Evolutionary conservation across 1,140 invertebrate genomes (phyloP), one percentile per base, ranked within the genome.

Genomic region (Sweltsa coloradensis): DNA sequence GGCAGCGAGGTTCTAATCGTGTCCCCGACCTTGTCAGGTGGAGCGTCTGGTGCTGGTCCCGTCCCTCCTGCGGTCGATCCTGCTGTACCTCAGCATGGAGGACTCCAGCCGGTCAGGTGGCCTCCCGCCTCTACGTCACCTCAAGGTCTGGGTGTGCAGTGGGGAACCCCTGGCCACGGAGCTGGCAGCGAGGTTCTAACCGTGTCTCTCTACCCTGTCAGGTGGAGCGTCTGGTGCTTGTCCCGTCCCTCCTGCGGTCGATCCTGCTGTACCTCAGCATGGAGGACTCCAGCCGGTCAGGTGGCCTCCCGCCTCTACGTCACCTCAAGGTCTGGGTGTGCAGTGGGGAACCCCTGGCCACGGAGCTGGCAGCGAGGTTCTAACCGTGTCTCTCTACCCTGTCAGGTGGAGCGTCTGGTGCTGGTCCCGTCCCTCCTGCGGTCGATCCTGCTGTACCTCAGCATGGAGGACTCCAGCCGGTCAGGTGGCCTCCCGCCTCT

Each of bases 31-130:
- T n/a, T n/a, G n/a, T n/a, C 56, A 79, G 73, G 77, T 90, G 39
- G 74, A 85, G 60, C 70, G 87, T 14, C 62, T 92, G 5, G 81
- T 89, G 1, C 59, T 90, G 31, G 87, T 91, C 1, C 88, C 87
- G n/a, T 87, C 86, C 0, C 64, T 90, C 0, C 66, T 92, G 0
- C 74, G 76, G 11, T 81, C 83, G 0, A 70, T 92, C 51, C 69
- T 91, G 3, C 74, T 87, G 68, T 85, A 79, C 52, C 55, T 85
- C 19, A 55, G 58, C 27, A 34, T 71, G 13, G n/a, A n/a, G n/a
- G 34, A 47, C 23, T 22, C 36, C 36, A 7, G 22, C 1, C 18
- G n/a, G 3, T 18, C 25, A n/a, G 34, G n/a, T 7, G 13, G 25
- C 3, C 7, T 39, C 2, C n/a, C n/a, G n/a, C n/a, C n/a, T n/a